Conservation (phyloP, 2,797 vertebrate genomes). For the Pipistrellus pygmaeus region DNA sequence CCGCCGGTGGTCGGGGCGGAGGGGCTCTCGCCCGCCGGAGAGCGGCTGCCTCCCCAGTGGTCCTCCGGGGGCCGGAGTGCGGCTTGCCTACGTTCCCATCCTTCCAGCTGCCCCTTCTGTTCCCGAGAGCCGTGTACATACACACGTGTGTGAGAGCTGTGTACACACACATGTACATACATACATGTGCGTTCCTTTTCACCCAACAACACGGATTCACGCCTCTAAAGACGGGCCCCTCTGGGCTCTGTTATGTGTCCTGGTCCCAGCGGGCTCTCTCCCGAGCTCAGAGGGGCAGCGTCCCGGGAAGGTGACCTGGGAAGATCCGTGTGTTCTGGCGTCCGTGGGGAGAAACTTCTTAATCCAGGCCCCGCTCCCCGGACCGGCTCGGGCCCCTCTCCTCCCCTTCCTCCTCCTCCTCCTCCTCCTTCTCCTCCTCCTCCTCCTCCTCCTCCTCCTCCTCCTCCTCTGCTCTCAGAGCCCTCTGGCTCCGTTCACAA, state of each 20-base stretch:
- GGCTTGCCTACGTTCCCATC: not conserved
- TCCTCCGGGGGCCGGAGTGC: fast-evolving
- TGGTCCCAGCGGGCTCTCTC: not conserved
- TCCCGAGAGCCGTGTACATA: fast-evolving
- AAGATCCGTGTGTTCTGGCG: not conserved
- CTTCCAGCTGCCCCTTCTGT: not conserved
- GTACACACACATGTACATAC: fast-evolving
- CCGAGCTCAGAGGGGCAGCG: not conserved
- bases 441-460: too few species aligned
- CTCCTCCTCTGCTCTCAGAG: constrained; percentile 67
- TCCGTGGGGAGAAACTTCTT: constrained; percentile 75
- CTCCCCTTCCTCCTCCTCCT: too few species aligned
- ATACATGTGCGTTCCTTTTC: not conserved
- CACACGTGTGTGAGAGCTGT: not conserved
- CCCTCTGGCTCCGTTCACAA: constrained; percentile 90
- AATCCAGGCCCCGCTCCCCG: constrained; percentile 36
- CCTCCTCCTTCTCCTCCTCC: not conserved
- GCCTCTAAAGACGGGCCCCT: not conserved
- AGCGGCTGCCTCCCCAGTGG: not conserved
- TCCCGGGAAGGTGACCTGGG: not conserved
- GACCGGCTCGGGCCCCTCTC: not conserved
- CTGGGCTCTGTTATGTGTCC: fast-evolving
- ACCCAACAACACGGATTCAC: fast-evolving
- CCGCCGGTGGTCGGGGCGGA: not conserved
- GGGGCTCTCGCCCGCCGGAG: not conserved